phyloP scores from a whole-genome alignment of 2,113 vertebrate genomes.

The Pelusios castaneus region DNA sequence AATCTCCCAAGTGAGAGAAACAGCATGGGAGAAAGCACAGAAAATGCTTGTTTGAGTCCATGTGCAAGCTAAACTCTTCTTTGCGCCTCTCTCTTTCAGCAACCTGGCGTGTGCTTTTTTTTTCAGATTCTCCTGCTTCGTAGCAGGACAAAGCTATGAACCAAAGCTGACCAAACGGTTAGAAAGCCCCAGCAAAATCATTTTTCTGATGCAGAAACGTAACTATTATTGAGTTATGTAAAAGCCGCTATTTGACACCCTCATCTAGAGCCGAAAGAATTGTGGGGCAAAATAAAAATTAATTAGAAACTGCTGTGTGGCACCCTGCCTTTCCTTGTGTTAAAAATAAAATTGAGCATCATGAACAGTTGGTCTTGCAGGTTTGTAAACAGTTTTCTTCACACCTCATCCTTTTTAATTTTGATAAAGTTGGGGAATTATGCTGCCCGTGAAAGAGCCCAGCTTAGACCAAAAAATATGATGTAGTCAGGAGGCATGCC shows the following conservation, averaged over 20 bases:
- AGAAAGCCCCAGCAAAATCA: not conserved
- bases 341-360: slow-evolving; percentile 11
- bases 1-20: not conserved
- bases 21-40: not conserved
- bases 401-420: slow-evolving; percentile 9
- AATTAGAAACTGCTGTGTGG: slow-evolving; percentile 44
- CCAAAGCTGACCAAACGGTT: rapidly evolving
- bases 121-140: rapidly evolving
- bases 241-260: slow-evolving; percentile 15
- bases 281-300: slow-evolving; percentile 31
- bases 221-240: not conserved
- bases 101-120: not conserved
- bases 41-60: not conserved
- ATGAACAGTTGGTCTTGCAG: not conserved
- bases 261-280: not conserved
- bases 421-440: not conserved
- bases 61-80: not conserved
- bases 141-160: not conserved
- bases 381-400: slow-evolving; percentile 29
- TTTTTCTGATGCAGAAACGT: not conserved
- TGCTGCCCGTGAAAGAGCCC: not conserved
- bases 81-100: not conserved
- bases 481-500: not conserved
- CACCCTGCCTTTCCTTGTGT: slow-evolving; percentile 11
- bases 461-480: rapidly evolving